phyloP scores from a whole-genome alignment of 2,888 invertebrate genomes.

The Dryocosmus kuriphilus region DNA sequence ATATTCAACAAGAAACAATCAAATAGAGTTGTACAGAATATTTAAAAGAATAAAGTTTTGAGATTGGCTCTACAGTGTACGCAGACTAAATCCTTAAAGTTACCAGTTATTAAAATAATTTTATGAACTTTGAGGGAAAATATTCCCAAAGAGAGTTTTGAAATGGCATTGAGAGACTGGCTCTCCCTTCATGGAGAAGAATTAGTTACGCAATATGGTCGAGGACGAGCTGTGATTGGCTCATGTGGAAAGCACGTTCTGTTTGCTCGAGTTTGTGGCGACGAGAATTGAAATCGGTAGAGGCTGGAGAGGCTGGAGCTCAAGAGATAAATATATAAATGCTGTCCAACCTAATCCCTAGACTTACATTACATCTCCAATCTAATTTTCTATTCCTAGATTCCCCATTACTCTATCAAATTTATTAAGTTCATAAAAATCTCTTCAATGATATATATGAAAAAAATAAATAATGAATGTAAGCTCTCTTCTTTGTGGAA shows the following conservation, averaged over 20 bases:
- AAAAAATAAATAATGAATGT: neutral
- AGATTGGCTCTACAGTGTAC: no score
- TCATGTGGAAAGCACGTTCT: slow-evolving; percentile 1
- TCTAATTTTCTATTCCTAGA: neutral
- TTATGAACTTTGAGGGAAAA: neutral
- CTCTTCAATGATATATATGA: no score
- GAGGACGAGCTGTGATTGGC: slow-evolving; percentile 3
- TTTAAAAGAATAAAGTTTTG: no score
- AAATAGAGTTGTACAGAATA: no score
- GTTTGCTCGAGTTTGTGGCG: slow-evolving; percentile 9
- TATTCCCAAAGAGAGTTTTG: neutral
- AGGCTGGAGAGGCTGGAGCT: neutral
- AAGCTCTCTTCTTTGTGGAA: neutral
- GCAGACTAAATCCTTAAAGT: no score
- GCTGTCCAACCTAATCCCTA: neutral
- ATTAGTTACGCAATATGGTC: neutral
- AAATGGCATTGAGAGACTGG: neutral
- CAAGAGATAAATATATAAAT: slow-evolving; percentile 15
- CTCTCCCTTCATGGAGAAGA: neutral
- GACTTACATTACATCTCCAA: neutral
- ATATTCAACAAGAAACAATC: no score
- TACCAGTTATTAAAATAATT: no score
- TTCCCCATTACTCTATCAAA: neutral
- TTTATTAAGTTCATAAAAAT: neutral
- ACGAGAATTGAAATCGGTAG: slow-evolving; percentile 4